phyloP scores from a whole-genome alignment of 2,888 invertebrate species.

The Tiliacea citrago region DNA sequence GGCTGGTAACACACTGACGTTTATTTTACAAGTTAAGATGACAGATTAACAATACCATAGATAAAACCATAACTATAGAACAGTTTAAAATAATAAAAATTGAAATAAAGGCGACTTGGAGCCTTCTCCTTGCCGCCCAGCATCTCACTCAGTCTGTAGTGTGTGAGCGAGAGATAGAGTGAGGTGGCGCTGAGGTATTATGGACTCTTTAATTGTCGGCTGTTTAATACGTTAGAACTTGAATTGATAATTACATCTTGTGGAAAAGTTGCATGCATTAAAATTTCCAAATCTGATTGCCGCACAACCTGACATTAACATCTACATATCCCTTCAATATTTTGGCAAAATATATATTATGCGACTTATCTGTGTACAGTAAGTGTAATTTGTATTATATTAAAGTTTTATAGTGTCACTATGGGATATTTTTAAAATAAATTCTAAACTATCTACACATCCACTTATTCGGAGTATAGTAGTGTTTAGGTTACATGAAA shows the following conservation, averaged over 20 bases:
- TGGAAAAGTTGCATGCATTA: background rate
- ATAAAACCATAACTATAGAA: no score
- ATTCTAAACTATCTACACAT: slow-evolving; percentile 62
- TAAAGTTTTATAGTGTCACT: slow-evolving; percentile 52
- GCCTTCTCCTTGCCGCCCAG: no score
- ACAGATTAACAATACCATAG: no score
- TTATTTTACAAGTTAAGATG: background rate
- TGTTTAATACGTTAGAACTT: slow-evolving; percentile 15
- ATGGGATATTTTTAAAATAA: slow-evolving; percentile 58
- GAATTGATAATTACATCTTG: background rate
- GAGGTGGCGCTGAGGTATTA: no score
- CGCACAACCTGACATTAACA: slow-evolving; percentile 9
- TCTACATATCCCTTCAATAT: background rate
- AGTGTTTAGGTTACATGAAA: slow-evolving; percentile 68
- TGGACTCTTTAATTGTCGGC: slow-evolving; percentile 9
- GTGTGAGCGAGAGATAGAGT: no score
- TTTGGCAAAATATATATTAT: slow-evolving; percentile 11
- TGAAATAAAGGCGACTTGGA: no score
- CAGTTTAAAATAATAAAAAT: no score
- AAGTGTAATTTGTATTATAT: slow-evolving; percentile 59
- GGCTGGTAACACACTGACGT: background rate
- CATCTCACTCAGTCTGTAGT: no score
- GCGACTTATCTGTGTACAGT: slow-evolving; percentile 52
- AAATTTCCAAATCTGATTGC: background rate
- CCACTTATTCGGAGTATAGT: slow-evolving; percentile 64